Evolutionary conservation across 2,888 invertebrate genomes (phyloP).

Genomic region (Nezara viridula): DNA sequence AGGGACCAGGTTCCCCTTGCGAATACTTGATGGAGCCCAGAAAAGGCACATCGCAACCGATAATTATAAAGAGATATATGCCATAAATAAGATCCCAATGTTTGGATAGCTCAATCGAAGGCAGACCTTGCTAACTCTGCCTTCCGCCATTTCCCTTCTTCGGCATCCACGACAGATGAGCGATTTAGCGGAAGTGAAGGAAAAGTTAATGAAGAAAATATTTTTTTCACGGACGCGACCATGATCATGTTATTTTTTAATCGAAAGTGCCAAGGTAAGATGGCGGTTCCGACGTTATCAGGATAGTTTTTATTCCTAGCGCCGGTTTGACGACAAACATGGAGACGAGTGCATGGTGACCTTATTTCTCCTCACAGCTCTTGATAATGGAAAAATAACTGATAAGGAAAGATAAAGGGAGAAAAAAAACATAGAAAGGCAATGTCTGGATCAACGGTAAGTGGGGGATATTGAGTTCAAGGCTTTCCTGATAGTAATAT

Average conservation of each 20-base stretch:
- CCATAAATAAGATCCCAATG: background rate
- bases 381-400: slow-evolving; percentile 33
- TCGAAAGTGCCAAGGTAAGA: slow-evolving; percentile 25
- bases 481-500: background rate
- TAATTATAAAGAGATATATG: slow-evolving; percentile 13
- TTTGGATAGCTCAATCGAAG: background rate
- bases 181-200: slow-evolving; percentile 1
- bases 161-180: background rate
- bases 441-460: slow-evolving; percentile 1
- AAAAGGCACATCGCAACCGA: background rate
- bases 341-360: background rate
- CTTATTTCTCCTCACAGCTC: background rate
- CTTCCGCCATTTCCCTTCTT: background rate
- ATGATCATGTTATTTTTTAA: background rate
- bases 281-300: background rate
- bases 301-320: background rate
- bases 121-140: background rate
- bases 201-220: background rate
- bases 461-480: slow-evolving; percentile 55
- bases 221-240: slow-evolving; percentile 28
- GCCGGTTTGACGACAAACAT: slow-evolving; percentile 30
- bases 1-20: background rate
- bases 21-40: background rate
- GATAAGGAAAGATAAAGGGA: slow-evolving; percentile 35
- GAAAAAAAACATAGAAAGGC: background rate